Evolutionary conservation across 2,888 invertebrate species (phyloP).

Genomic region (Agrotis exclamationis): DNA sequence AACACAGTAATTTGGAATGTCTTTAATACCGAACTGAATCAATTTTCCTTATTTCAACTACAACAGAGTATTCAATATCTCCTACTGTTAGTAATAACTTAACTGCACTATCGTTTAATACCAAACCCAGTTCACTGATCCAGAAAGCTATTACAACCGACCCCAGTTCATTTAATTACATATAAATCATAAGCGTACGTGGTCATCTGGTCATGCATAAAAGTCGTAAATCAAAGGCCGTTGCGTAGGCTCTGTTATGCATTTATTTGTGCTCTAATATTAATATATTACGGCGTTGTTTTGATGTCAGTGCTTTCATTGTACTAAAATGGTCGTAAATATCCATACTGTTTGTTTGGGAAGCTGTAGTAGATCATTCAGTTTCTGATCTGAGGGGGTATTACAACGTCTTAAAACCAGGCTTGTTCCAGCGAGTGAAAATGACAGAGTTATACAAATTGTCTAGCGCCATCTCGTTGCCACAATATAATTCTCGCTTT

Average conservation of each 20-base stretch:
- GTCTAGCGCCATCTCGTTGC: too few relatives aligned
- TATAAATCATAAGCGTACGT: conserved; percentile 35
- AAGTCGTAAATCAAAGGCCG: conserved; percentile 38
- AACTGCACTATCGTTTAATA: neutral
- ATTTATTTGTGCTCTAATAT: conserved; percentile 39
- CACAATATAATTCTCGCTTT: too few relatives aligned
- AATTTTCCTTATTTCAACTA: neutral
- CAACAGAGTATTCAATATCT: neutral
- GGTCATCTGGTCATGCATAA: conserved; percentile 42
- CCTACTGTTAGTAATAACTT: neutral
- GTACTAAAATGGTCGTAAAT: conserved; percentile 2
- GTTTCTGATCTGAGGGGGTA: neutral
- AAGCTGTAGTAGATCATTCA: neutral
- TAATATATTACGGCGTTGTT: conserved; percentile 28
- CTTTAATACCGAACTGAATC: too few relatives aligned
- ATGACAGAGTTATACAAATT: too few relatives aligned
- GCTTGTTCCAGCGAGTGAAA: too few relatives aligned
- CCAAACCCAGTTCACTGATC: conserved; percentile 29
- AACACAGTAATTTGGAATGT: too few relatives aligned
- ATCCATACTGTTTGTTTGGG: neutral
- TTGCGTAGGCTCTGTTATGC: conserved; percentile 34
- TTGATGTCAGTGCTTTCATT: conserved; percentile 6
- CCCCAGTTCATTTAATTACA: conserved; percentile 30
- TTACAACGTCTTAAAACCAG: too few relatives aligned
- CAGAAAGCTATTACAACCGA: conserved; percentile 23